These are phyloP conservation scores for Brachypteracias leptosomus DNA, from an alignment of 2,113 vertebrate genomes.

Conservation along the genomic window DNA sequence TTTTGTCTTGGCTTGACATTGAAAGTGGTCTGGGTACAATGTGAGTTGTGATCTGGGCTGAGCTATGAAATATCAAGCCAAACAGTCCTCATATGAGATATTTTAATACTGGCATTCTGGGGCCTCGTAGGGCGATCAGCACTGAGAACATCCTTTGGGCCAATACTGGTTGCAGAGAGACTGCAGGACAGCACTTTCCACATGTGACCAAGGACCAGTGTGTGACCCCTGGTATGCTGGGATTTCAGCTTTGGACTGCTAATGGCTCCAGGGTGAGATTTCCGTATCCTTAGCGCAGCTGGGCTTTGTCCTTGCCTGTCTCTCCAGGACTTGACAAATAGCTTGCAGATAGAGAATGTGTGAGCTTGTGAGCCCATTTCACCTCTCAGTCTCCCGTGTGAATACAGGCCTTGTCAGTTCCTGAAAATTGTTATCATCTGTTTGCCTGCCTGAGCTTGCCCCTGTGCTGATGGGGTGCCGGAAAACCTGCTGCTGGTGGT, in stretches of 20 bases:
- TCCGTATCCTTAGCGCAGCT: background rate
- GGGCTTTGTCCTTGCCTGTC: conserved; percentile 20
- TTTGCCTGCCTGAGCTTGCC: background rate
- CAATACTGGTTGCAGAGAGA: background rate
- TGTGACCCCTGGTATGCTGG: background rate
- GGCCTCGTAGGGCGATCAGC: background rate
- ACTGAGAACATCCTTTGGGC: background rate
- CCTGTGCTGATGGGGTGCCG: accelerated
- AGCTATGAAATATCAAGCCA: background rate
- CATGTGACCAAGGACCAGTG: background rate
- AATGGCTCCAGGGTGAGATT: background rate
- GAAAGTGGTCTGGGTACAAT: background rate
- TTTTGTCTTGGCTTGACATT: background rate
- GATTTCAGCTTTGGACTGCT: background rate
- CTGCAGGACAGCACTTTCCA: accelerated
- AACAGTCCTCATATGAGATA: background rate
- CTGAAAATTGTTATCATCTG: conserved; percentile 19
- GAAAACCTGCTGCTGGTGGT: background rate
- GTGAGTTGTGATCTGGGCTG: background rate
- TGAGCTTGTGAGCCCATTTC: conserved; percentile 3
- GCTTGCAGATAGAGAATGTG: background rate
- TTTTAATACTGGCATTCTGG: background rate
- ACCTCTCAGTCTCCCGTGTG: background rate
- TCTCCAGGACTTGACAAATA: conserved; percentile 20
- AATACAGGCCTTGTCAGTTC: background rate